These are phyloP conservation scores for Hymenochirus boettgeri DNA, from an alignment of 2,113 vertebrate species.

Conservation along the genomic window DNA sequence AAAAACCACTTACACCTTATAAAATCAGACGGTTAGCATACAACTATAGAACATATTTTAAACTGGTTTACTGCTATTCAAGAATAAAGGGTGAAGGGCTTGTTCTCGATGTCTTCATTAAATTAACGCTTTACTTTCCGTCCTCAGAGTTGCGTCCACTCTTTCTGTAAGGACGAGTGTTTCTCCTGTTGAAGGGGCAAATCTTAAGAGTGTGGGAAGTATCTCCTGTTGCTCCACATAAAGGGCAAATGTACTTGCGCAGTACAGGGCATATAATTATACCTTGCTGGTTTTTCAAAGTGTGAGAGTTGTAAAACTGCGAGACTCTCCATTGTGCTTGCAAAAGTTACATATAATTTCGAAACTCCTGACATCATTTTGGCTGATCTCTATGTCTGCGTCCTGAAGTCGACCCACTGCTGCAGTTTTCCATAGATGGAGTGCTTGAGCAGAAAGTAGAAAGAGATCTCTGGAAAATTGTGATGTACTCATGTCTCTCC, in stretches of 20 bases:
- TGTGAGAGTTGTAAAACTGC: conserved; percentile 65
- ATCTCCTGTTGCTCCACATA: conserved; percentile 67
- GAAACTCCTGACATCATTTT: too few relatives aligned
- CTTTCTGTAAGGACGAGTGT: conserved; percentile 51
- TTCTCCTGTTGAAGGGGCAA: conserved; percentile 57
- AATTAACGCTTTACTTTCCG: conserved; percentile 49
- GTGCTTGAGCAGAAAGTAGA: rapidly evolving
- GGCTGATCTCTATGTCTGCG: neutral
- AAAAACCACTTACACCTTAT: too few relatives aligned
- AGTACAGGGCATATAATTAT: conserved; percentile 71
- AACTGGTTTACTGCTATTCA: too few relatives aligned
- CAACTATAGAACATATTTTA: too few relatives aligned
- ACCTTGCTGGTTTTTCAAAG: conserved; percentile 61
- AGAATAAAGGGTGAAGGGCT: too few relatives aligned
- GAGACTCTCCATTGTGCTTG: conserved; percentile 72
- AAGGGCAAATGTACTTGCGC: conserved; percentile 69
- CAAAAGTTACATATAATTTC: conserved; percentile 65
- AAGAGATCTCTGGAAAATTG: too few relatives aligned
- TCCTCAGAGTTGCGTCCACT: conserved; percentile 50
- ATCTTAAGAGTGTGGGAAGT: conserved; percentile 74
- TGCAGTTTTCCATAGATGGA: too few relatives aligned
- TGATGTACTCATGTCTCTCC: neutral
- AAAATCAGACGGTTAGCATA: too few relatives aligned
- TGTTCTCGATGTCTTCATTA: too few relatives aligned
- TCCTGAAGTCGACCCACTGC: neutral